These are phyloP conservation scores for Nysson spinosus DNA, from an alignment of 2,888 invertebrate genomes.

Conservation along the genomic window DNA sequence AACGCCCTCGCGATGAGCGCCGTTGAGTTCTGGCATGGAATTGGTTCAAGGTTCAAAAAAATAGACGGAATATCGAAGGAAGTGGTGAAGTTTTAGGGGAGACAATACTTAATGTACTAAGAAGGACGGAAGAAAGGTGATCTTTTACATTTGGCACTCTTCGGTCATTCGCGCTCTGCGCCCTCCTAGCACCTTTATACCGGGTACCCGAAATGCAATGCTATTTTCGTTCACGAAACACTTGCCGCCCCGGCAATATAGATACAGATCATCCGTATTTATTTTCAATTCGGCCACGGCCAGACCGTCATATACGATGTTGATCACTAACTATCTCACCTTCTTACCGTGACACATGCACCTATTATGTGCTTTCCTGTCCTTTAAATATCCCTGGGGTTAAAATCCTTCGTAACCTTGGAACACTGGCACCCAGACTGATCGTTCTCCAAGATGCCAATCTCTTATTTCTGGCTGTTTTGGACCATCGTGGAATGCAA, in stretches of 20 bases:
- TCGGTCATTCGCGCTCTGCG: slow-evolving; percentile 58
- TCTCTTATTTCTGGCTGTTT: no score
- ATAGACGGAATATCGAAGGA: no score
- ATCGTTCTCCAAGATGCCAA: no score
- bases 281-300: slow-evolving; percentile 76
- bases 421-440: no score
- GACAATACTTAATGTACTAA: slow-evolving; percentile 11
- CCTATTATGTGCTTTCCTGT: slow-evolving; percentile 22
- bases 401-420: slow-evolving; percentile 7
- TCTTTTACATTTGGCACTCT: slow-evolving; percentile 67
- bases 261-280: slow-evolving; percentile 62
- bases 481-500: no score
- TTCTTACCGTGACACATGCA: slow-evolving; percentile 21
- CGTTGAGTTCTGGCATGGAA: no score
- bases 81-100: no score
- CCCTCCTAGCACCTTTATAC: slow-evolving; percentile 57
- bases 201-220: slow-evolving; percentile 68
- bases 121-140: slow-evolving; percentile 61
- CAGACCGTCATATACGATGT: slow-evolving; percentile 51
- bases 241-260: slow-evolving; percentile 47
- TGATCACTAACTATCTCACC: slow-evolving; percentile 33
- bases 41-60: no score
- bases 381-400: slow-evolving; percentile 20
- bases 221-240: slow-evolving; percentile 65
- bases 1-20: no score